These are phyloP conservation scores for Dendrolimus pini DNA, from an alignment of 2,888 invertebrate genomes.

Conservation along the genomic window DNA sequence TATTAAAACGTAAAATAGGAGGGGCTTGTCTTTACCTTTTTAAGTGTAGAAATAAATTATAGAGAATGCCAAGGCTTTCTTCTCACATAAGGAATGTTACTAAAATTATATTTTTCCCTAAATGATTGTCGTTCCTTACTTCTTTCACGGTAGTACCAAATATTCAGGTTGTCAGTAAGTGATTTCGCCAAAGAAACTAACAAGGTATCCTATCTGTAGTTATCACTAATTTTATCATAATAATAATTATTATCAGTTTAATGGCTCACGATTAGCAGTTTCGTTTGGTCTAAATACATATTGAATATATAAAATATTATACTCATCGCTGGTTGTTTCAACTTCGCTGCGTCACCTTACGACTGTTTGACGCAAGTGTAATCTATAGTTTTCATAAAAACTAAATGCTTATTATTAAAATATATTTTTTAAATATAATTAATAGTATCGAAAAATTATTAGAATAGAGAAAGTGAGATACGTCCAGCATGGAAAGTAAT, in stretches of 20 bases:
- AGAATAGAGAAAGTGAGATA: conserved; percentile 13
- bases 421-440: neutral
- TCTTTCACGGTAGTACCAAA: too few relatives aligned
- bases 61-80: too few relatives aligned
- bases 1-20: too few relatives aligned
- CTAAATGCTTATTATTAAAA: neutral
- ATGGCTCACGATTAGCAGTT: conserved; percentile 15
- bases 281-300: neutral
- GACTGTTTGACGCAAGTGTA: neutral
- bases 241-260: conserved; percentile 20
- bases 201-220: neutral
- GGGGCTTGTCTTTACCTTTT: too few relatives aligned
- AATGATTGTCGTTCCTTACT: too few relatives aligned
- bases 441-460: neutral
- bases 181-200: too few relatives aligned
- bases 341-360: neutral
- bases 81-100: too few relatives aligned
- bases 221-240: conserved; percentile 7
- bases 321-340: neutral
- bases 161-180: too few relatives aligned
- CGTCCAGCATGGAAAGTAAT: neutral
- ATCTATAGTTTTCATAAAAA: neutral
- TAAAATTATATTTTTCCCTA: too few relatives aligned
- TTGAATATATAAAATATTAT: neutral
- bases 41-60: too few relatives aligned